Base-by-base conservation (phyloP, 2,113 vertebrate genomes). In the Tyrannus savana region DNA sequence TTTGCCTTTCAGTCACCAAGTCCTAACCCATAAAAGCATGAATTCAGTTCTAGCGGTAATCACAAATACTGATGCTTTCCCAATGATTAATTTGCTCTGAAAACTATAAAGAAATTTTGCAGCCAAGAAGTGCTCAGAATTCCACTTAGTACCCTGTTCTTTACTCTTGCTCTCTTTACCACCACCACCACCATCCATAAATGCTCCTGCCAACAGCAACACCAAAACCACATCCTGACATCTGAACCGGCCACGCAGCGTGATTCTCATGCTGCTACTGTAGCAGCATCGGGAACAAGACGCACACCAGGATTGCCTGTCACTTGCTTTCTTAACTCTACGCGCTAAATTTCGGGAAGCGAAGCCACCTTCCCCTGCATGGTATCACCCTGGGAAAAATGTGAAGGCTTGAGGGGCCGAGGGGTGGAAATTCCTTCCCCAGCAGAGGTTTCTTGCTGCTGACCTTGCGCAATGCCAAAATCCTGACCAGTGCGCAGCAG, bases 341-440 rank as follows among this genome's bases (percentile, higher is more conserved):
- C 24, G 18, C 33, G 2, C 12, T 2, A 7, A 19, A 49, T 37
- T 30, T 19, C 1, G 4, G 64, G 31, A 41, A 30, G n/a, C 24
- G 62, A 37, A 11, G 17, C 5, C 42, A 59, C 31, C 35, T 41
- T 10, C 30, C 44, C 35, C 35, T 7, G 55, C 14, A 11, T 0
- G 3, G 41, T 3, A 25, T 19, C 30, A 12, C 10, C 22, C 50
- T 8, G 52, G 46, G 28, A 62, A 66, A 19, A 39, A 30, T 0
- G 7, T 0, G 0, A 71, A 24, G 19, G 22, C 4, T 33, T 1
- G 1, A 37, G 5, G 8, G 4, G 5, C 3, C 5, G 10, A 25
- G 6, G 3, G 6, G 22, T 23, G 18, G 4, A 55, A 68, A 27
- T 17, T 30, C 12, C 15, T 13, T 62, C 14, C 53, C 19, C 59